phyloP scores from a whole-genome alignment of 2,797 vertebrate genomes.

The Sarcophilus harrisii region DNA sequence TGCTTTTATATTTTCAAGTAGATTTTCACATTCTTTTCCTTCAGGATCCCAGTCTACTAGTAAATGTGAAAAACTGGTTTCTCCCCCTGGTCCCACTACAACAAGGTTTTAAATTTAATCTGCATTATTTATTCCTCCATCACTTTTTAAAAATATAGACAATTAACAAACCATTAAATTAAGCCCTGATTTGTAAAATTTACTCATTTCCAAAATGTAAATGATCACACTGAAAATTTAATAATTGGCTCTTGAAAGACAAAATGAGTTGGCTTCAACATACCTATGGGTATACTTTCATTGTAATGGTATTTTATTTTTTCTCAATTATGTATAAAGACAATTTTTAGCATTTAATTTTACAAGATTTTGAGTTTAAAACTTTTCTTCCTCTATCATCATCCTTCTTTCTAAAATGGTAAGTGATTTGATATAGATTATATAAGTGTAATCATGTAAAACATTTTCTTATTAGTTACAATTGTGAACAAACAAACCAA shows the following conservation, averaged over 20 bases:
- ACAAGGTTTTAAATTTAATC: not conserved
- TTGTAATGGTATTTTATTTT: too few relatives aligned
- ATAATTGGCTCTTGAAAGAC: not conserved
- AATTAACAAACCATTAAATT: not conserved
- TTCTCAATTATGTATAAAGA: too few relatives aligned
- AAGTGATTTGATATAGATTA: too few relatives aligned
- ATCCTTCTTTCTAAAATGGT: too few relatives aligned
- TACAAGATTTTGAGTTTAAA: too few relatives aligned
- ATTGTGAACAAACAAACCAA: too few relatives aligned
- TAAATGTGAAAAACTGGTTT: not conserved
- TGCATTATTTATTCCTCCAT: not conserved
- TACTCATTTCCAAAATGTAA: not conserved
- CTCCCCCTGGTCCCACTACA: too few relatives aligned
- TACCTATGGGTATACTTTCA: too few relatives aligned
- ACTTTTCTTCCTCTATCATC: too few relatives aligned
- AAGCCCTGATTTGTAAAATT: not conserved
- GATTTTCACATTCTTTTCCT: not conserved
- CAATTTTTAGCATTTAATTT: too few relatives aligned
- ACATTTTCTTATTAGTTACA: too few relatives aligned
- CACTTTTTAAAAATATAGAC: not conserved
- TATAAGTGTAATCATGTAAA: too few relatives aligned
- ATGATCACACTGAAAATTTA: not conserved
- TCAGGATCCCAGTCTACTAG: not conserved
- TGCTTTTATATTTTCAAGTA: not conserved
- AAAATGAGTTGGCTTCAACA: not conserved